A percentile compares a stretch with the other conserved stretches of the same genome.
phyloP scores from a whole-genome alignment of 2,797 vertebrate species.

The Hozukius guyotensis region DNA sequence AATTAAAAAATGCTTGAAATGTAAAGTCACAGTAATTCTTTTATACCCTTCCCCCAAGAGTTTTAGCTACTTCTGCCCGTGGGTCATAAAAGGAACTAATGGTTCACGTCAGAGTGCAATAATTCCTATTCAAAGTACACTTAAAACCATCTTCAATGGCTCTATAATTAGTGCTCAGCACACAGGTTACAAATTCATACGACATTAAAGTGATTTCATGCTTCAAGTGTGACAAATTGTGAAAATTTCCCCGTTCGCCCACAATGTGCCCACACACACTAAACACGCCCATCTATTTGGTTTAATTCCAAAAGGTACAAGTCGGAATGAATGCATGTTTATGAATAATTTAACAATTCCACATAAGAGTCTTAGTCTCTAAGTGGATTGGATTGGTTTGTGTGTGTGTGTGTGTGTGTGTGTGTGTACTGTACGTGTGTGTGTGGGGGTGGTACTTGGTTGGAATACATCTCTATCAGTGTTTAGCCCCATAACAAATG shows the following conservation, averaged over 20 bases:
- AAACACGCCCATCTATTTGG: conserved; percentile 20
- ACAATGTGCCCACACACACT: conserved; percentile 12
- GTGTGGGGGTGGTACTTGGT: conserved; percentile 44
- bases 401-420: conserved; percentile 16
- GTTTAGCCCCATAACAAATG: conserved; percentile 70
- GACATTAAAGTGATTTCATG: conserved; percentile 51
- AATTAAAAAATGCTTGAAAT: neutral
- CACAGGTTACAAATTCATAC: conserved; percentile 40
- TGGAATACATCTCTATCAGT: conserved; percentile 63
- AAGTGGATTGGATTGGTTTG: conserved; percentile 45
- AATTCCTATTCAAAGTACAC: conserved; percentile 2
- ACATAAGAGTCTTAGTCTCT: conserved; percentile 49
- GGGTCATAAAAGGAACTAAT: neutral
- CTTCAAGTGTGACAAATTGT: conserved; percentile 50
- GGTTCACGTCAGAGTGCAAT: conserved; percentile 7
- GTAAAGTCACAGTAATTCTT: neutral
- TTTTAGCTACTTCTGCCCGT: neutral
- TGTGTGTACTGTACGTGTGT: neutral
- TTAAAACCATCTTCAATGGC: conserved; percentile 10
- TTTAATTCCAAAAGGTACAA: conserved; percentile 50
- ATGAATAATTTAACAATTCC: conserved; percentile 57
- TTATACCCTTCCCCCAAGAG: neutral
- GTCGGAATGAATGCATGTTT: conserved; percentile 44
- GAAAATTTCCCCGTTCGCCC: conserved; percentile 12
- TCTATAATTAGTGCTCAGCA: conserved; percentile 32